Evolutionary conservation across 2,113 vertebrate species (phyloP), one percentile per base, ranked within the genome.

Genomic region (Oreochromis spilurus): DNA sequence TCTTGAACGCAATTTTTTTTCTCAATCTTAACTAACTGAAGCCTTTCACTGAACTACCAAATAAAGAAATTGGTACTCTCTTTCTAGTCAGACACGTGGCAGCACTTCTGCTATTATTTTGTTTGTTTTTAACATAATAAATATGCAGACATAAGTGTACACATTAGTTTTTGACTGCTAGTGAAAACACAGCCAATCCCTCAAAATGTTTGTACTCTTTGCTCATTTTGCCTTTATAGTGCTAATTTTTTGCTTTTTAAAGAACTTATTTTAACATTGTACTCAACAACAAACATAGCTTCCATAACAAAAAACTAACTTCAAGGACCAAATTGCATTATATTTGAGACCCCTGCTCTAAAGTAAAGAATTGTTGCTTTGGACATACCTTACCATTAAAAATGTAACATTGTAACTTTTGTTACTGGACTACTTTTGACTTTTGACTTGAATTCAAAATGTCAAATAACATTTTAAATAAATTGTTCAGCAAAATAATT

Each of bases 21-120:
- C 16, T 55, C 54, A 55, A 29, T 29, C 55, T 57, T 57, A 57
- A 29, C 55, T 29, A 29, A 16, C 24, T 16, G 24, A 29, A 29
- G 55, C 1, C 54, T 57, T 26, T 57, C 54, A 57, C 14, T 57
- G 24, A 26, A 14, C 54, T 26, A 57, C 54, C 54, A 57, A 57
- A 26, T 26, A 57, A 57, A 26, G 11, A 57, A 57, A 57, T 57
- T 0, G 24, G 1, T 57, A 0, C 54, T 57, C 24, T 14, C 24
- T 29, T 57, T 26, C 14, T 29, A 4, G 7, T 7, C 54, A 26
- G 54, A 57, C 24, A 57, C 12, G 12, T 57, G 24, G 54, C 4
- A 57, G 54, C 13, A 9, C 55, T 16, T 16, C 24, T 57, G 24
- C 7, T 57, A 29, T 57, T 1, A 57, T 3, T 1, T 54, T 55